Base-by-base conservation (phyloP, 2,888 invertebrate species). In the Tillus elongatus region DNA sequence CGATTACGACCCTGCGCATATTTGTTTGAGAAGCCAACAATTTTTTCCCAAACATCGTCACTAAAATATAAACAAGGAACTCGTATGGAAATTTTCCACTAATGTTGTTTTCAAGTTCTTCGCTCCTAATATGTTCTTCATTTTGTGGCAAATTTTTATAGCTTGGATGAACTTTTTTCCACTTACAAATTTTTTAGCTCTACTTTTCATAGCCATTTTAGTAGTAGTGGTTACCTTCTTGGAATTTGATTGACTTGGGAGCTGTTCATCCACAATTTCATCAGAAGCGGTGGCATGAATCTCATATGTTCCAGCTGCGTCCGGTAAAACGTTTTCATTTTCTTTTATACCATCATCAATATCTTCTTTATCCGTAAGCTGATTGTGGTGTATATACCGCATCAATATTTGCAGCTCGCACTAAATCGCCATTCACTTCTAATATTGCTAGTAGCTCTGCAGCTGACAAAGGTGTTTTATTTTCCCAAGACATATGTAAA, bases 91-190 rank as follows among this genome's bases (percentile, higher is more conserved):
- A 8, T 19, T 19, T 19, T 6, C 24, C 24, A 19, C 24, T n/a
- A 19, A 19, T 19, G 6, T 19, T n/a, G n/a, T 19, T 6, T n/a
- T 19, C 24, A 8, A 19, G 6, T 19, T 19, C 24, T n/a, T 6
- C 24, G 6, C 6, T 19, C n/a, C n/a, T 19, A n/a, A 8, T 19
- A 8, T 19, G 24, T 19, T 19, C 24, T 19, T 19, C 24, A 19
- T n/a, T 19, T 19, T 19, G 24, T 8, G 24, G n/a, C n/a, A 19
- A n/a, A n/a, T n/a, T n/a, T n/a, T n/a, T n/a, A n/a, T n/a, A n/a
- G n/a, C n/a, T n/a, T 19, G 24, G 24, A 19, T 19, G 24, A n/a
- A n/a, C n/a, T 19, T 19, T 19, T 19, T n/a, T 19, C 24, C 24
- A 19, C n/a, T n/a, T 19, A 6, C 6, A n/a, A 19, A 19, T n/a